Evolutionary conservation across 2,888 invertebrate genomes (phyloP), one percentile per base, ranked within the genome.

Genomic region (Zootermopsis nevadensis): DNA sequence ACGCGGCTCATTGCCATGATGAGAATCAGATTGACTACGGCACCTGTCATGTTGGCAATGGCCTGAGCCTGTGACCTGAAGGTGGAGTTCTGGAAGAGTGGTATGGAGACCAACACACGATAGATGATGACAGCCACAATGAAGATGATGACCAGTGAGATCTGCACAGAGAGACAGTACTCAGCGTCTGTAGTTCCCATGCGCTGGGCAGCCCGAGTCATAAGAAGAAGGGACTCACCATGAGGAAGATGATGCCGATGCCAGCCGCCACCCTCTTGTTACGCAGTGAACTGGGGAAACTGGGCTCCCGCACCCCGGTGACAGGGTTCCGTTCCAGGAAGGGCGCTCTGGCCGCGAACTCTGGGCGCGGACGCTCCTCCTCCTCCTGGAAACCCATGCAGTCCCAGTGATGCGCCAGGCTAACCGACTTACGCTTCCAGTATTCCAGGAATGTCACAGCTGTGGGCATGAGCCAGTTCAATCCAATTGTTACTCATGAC

Each of bases 371-470:
- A 38, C 91, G 87, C 86, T 92, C 91, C 88, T 91, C 91, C 86
- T 91, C 91, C 83, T 91, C 91, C 85, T 91, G 91, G 87, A 91
- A 91, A 84, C 91, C 91, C 86, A 90, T 88, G 84, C 91, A 91
- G 87, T 92, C 92, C 92, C 92, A 92, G 86, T 91, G 91, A 86
- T 92, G 91, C 33, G 91, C 90, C 48, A 92, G 87, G 81, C 90
- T 90, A 27, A 91, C 91, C 82, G 90, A 91, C 86, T 91, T 91
- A 76, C 92, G 88, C 86, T 92, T 92, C 92, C 92, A 92, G 87
- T 91, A 91, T 86, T 92, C 91, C 84, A 92, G 88, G 86, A 92
- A 92, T 72, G 91, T 89, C 66, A 92, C 92, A 81, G 92, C 92
- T 92, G 87, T 15, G 48, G 48, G 48, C 15, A 48, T 4, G 48